These are phyloP conservation scores for Zygogramma bicolorata DNA, from an alignment of 2,888 invertebrate genomes.

Conservation along the genomic window DNA sequence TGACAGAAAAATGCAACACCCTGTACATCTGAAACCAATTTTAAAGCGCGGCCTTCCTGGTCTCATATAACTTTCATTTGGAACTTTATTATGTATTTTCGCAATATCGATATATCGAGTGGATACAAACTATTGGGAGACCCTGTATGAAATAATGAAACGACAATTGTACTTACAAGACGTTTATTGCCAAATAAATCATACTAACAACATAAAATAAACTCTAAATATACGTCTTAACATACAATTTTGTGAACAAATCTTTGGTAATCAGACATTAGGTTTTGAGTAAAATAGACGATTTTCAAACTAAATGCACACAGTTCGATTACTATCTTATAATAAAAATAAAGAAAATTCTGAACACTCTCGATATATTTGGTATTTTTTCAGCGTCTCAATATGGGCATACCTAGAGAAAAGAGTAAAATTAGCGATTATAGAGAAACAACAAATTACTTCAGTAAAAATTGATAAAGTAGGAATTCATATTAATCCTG, in stretches of 20 bases:
- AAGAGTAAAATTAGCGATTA: no score
- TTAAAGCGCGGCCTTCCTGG: no score
- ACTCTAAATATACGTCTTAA: slow-evolving; percentile 13
- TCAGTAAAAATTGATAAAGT: no score
- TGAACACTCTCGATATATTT: slow-evolving; percentile 1
- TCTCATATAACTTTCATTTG: no score
- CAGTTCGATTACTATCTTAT: neutral
- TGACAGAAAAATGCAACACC: no score
- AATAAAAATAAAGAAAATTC: neutral
- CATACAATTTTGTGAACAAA: slow-evolving; percentile 10
- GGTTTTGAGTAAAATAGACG: neutral
- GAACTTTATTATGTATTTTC: no score
- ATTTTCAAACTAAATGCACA: slow-evolving; percentile 1
- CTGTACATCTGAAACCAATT: no score
- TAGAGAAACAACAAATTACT: no score
- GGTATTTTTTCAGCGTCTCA: neutral
- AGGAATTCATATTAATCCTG: no score
- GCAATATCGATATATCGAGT: no score
- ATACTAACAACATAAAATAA: slow-evolving; percentile 22
- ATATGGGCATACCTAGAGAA: neutral
- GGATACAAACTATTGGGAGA: no score
- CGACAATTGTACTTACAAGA: neutral
- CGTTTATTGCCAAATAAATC: slow-evolving; percentile 11
- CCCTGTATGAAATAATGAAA: neutral
- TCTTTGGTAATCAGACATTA: slow-evolving; percentile 22